Evolutionary conservation across 53 echinoderm and acorn worm genomes (phyloP).

Genomic region (Hippasteria phrygiana): DNA sequence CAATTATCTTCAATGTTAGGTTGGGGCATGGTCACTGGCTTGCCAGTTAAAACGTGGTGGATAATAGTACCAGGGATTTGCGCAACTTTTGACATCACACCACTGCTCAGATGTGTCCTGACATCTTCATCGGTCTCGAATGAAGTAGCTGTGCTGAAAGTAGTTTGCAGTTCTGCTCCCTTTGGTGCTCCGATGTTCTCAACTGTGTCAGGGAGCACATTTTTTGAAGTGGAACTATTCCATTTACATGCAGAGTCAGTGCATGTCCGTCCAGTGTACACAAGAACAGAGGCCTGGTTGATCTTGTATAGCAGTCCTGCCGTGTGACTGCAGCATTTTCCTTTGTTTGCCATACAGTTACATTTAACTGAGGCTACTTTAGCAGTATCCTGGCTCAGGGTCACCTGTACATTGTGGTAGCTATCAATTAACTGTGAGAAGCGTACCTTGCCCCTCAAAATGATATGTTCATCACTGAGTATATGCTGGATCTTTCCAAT

Average conservation of each 20-base stretch:
- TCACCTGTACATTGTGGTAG: conserved; percentile 10
- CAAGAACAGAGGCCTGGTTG: neutral
- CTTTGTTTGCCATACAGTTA: conserved; percentile 31
- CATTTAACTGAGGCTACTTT: conserved; percentile 7
- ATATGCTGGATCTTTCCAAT: neutral
- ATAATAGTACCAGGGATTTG: conserved; percentile 24
- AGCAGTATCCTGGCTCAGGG: neutral
- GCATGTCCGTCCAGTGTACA: neutral
- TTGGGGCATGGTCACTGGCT: neutral
- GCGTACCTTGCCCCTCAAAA: neutral
- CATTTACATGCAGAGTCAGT: conserved; percentile 44
- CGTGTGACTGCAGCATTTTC: conserved; percentile 49
- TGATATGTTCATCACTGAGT: neutral
- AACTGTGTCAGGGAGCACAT: conserved; percentile 40
- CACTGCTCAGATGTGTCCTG: neutral
- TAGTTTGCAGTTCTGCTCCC: no score
- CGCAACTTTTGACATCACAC: neutral
- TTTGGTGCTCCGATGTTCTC: conserved; percentile 15
- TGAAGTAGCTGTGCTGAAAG: neutral
- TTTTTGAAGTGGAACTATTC: conserved; percentile 3
- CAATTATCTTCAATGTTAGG: neutral
- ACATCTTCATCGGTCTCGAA: conserved; percentile 26
- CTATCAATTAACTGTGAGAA: conserved; percentile 23
- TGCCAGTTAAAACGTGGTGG: neutral
- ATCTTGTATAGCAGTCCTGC: conserved; percentile 38